Percentiles rank a stretch among this genome's conserved stretches.
Evolutionary conservation across 2,888 invertebrate species (phyloP).

Genomic region (Sphaerophoria rueppellii): DNA sequence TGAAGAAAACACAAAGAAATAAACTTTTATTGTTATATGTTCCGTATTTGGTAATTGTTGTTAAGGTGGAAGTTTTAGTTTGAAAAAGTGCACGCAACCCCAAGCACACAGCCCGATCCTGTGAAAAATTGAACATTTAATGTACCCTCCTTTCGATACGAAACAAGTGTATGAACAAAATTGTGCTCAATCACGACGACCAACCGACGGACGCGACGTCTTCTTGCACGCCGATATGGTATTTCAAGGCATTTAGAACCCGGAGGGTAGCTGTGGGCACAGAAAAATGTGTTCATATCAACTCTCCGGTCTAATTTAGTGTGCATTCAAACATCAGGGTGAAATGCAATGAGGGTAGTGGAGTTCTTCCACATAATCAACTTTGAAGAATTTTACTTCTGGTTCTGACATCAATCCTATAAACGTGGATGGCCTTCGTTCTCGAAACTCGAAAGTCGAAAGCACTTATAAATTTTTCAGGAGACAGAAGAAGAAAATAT

Average conservation of each 20-base stretch:
- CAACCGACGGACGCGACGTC: slow-evolving; percentile 44
- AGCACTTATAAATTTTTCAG: slow-evolving; percentile 47
- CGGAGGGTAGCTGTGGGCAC: background rate
- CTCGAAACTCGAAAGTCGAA: background rate
- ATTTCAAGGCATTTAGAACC: slow-evolving; percentile 37
- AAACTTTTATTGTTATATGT: slow-evolving; percentile 69
- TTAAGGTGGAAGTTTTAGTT: slow-evolving; percentile 65
- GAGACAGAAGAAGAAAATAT: slow-evolving; percentile 40
- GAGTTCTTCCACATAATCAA: slow-evolving; percentile 72
- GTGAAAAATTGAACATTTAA: background rate
- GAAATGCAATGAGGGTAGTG: slow-evolving; percentile 50
- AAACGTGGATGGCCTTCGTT: slow-evolving; percentile 40
- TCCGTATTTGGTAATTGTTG: slow-evolving; percentile 71
- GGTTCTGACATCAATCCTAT: slow-evolving; percentile 65
- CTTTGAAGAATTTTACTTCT: slow-evolving; percentile 68
- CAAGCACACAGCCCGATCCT: background rate
- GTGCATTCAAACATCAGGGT: slow-evolving; percentile 40
- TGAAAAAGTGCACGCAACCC: slow-evolving; percentile 54
- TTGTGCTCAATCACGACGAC: slow-evolving; percentile 65
- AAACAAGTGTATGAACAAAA: background rate
- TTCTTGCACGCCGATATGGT: slow-evolving; percentile 31
- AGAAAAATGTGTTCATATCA: slow-evolving; percentile 26
- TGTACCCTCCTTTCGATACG: background rate
- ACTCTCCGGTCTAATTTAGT: slow-evolving; percentile 52
- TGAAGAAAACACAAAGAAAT: background rate